These are phyloP conservation scores for Ichneumoninae sp. DNA, from an alignment of 2,888 invertebrate genomes.

Conservation along the genomic window DNA sequence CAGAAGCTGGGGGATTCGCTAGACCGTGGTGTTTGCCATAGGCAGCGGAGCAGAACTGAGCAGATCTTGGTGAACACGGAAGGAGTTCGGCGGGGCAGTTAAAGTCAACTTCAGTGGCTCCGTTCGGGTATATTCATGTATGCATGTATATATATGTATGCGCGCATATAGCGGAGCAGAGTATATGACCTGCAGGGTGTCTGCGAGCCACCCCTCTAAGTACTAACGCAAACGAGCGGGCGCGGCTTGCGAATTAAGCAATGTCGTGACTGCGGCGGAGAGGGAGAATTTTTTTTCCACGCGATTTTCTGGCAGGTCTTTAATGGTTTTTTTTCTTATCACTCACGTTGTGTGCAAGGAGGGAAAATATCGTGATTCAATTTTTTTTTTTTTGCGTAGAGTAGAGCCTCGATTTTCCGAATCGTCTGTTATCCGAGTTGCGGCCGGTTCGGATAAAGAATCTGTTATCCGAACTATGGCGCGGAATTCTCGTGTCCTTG, in stretches of 20 bases:
- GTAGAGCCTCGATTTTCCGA: too few relatives aligned
- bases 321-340: neutral
- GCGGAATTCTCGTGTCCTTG: too few relatives aligned
- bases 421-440: too few relatives aligned
- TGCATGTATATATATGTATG: neutral
- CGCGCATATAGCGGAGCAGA: neutral
- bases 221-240: conserved; percentile 80
- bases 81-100: conserved; percentile 77
- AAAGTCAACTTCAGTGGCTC: conserved; percentile 80
- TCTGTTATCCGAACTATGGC: neutral
- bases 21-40: conserved; percentile 5
- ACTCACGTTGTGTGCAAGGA: neutral
- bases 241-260: conserved; percentile 79
- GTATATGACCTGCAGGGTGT: conserved; percentile 67
- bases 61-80: conserved; percentile 45
- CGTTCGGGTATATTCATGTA: conserved; percentile 14
- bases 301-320: neutral
- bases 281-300: neutral
- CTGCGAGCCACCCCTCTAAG: conserved; percentile 76
- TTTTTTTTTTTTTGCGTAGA: neutral
- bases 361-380: neutral
- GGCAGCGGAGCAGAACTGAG: conserved; percentile 30
- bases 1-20: conserved; percentile 14
- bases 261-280: conserved; percentile 25
- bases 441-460: neutral